phyloP scores from a whole-genome alignment of 2,888 invertebrate species.

The Volucella bombylans region DNA sequence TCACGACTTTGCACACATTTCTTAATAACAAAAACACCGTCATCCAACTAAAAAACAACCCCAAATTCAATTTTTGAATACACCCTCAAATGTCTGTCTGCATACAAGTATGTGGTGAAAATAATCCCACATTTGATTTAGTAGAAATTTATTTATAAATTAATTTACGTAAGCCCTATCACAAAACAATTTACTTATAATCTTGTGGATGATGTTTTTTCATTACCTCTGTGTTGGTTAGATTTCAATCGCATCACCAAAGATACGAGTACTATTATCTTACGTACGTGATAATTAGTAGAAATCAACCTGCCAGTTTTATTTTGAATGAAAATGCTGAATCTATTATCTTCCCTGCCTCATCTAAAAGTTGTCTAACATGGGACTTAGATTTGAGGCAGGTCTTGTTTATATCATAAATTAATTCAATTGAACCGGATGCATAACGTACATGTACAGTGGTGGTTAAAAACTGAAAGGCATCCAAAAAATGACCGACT shows the following conservation, averaged over 20 bases:
- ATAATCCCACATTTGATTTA: slow-evolving; percentile 26
- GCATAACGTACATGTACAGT: slow-evolving; percentile 30
- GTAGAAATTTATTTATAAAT: slow-evolving; percentile 33
- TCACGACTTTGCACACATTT: too few species aligned
- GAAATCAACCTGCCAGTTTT: slow-evolving; percentile 73
- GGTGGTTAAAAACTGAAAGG: slow-evolving; percentile 22
- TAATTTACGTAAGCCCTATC: slow-evolving; percentile 29
- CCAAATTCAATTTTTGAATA: neutral
- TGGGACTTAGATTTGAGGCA: slow-evolving; percentile 21
- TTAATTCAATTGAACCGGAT: slow-evolving; percentile 55
- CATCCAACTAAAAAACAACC: neutral
- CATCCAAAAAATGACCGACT: neutral
- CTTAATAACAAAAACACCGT: neutral
- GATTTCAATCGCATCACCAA: neutral
- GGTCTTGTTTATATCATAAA: slow-evolving; percentile 61
- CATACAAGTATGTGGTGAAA: slow-evolving; percentile 8
- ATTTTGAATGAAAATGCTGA: slow-evolving; percentile 63
- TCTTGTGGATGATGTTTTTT: neutral
- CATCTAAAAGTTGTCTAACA: slow-evolving; percentile 42
- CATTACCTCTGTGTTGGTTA: slow-evolving; percentile 16
- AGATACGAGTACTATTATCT: slow-evolving; percentile 12
- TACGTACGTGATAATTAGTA: slow-evolving; percentile 47
- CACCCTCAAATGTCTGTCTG: slow-evolving; percentile 7
- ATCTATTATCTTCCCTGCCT: slow-evolving; percentile 34
- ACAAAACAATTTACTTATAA: slow-evolving; percentile 11